phyloP scores from a whole-genome alignment of 64 coral and sea anemone genomes.

The Acropora tenuis region DNA sequence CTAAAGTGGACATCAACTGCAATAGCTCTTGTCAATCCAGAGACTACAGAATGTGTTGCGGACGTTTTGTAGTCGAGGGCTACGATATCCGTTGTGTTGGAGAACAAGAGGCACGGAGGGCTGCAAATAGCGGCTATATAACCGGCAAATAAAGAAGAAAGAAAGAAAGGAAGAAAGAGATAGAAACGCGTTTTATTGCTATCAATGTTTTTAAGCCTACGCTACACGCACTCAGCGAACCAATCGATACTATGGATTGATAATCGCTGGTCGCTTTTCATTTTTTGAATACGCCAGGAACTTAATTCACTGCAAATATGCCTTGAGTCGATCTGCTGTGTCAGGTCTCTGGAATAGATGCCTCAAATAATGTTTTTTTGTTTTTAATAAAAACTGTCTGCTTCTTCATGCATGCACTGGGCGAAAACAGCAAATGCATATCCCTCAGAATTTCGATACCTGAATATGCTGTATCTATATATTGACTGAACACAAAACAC shows the following conservation, averaged over 20 bases:
- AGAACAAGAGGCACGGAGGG: conserved; percentile 62
- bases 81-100: conserved; percentile 66
- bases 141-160: background rate
- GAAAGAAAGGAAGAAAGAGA: background rate
- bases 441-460: too few species aligned
- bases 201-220: background rate
- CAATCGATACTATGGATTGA: background rate
- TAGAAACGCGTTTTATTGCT: background rate
- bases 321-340: conserved; percentile 2
- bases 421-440: too few species aligned
- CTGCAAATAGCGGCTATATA: conserved; percentile 13
- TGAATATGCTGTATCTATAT: background rate
- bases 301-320: background rate
- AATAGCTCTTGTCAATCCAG: conserved; percentile 42
- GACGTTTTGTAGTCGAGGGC: too few species aligned
- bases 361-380: background rate
- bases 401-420: background rate
- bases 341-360: background rate
- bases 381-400: background rate
- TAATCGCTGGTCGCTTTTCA: background rate
- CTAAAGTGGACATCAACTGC: conserved; percentile 61
- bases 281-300: too few species aligned
- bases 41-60: conserved; percentile 11
- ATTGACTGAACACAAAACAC: background rate
- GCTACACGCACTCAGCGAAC: conserved; percentile 3